Base-by-base conservation (phyloP, 2,888 invertebrate genomes). In the Idaea aversata region DNA sequence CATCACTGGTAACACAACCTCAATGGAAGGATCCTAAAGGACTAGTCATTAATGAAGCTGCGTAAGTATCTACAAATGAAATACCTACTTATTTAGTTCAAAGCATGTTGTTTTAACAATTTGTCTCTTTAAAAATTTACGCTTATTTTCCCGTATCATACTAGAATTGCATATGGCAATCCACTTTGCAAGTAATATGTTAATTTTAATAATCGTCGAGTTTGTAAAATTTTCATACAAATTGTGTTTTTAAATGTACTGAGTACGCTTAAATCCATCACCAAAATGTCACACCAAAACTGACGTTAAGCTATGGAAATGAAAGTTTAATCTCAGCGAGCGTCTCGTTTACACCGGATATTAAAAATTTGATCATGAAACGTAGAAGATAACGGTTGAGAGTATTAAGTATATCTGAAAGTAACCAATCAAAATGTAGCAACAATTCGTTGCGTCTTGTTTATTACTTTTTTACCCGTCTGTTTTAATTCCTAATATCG, bases 21-120 rank as follows among this genome's bases (percentile, higher is more conserved):
- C 95, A 96, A 81, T 98, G 98, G 98, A 94, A 95, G 73, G 97
- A 97, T 84, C 95, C 96, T 61, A 93, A 94, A 70, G 95, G 95
- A 78, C 93, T 94, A 71, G 94, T 94, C 67, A 96, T 97, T 78
- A 94, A 95, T 75, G 94, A 94, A 72, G 94, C 94, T 74, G 92
- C 93, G 96, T 96, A 88, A 95, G 95, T 94, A 74, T 4, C 15
- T 47, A 47, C 47, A 47, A 47, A 47, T 47, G 13, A 3, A 47
- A 47, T 7, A 7, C 47, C 4, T 59, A 61, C 25, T n/a, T 47
- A 60, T 15, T 61, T 38, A 10, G 5, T 38, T 15, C n/a, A 34
- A 61, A 61, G 15, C 7, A 15, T 25, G 3, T 25, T 25, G 36
- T 5, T 59, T 47, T 34, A 60, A 62, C 2, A 36, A 25, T 25